Evolutionary conservation across 2,888 invertebrate genomes (phyloP), one percentile per base, ranked within the genome.

Genomic region (Brassicogethes aeneus): DNA sequence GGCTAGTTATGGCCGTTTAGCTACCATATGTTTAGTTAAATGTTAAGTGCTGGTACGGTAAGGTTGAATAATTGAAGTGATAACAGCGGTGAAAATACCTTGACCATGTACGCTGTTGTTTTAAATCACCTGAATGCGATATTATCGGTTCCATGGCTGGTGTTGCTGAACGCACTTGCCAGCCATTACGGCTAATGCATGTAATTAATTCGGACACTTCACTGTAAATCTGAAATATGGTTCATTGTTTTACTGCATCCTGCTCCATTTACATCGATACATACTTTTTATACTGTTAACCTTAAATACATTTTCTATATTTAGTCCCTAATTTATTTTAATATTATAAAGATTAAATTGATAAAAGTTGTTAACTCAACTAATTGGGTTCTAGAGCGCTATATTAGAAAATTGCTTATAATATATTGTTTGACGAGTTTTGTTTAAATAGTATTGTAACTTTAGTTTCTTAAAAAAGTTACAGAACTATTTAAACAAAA

Each of bases 111-210:
- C 51, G 51, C 47, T 50, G 56, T 50, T 52, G 53, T 52, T 56
- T 55, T 56, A 56, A 56, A 56, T 56, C 56, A 55, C 54, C 48
- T 50, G 46, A 46, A 49, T 42, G 51, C 52, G 54, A 56, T 56
- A 53, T 48, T 55, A 56, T 55, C 55, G 49, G 52, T 42, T 47
- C 46, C 49, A 46, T 47, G 48, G 46, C 47, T 45, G 48, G 51
- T 51, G 49, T 51, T 48, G 47, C 47, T 45, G 44, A 50, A 53
- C 53, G 48, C 49, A 54, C 52, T 51, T 43, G 40, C 43, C 40
- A 48, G 44, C 54, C 54, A 54, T 54, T 54, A 53, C 45, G 36
- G 47, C 46, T 54, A 54, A 52, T 54, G 54, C 44, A 48, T 41
- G 54, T 50, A 54, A 54, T 54, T 54, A 54, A 54, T 53, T 54